phyloP scores from a whole-genome alignment of 2,888 invertebrate genomes.

The Plusia festucae region DNA sequence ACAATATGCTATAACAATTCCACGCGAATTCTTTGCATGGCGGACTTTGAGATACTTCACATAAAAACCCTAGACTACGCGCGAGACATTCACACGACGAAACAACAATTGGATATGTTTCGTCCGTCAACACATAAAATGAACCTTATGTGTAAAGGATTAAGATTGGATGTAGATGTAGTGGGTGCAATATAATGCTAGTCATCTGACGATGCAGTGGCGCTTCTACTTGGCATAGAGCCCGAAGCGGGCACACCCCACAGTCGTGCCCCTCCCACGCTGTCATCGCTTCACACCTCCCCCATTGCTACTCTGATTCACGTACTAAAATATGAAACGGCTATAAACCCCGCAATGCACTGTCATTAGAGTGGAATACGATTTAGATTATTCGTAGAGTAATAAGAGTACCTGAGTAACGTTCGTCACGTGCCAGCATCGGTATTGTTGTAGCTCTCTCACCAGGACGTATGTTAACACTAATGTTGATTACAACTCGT shows the following conservation, averaged over 20 bases:
- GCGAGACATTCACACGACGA: constrained; percentile 80
- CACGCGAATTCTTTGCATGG: constrained; percentile 70
- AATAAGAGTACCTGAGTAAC: constrained; percentile 61
- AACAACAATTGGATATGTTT: constrained; percentile 62
- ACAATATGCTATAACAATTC: constrained; percentile 68
- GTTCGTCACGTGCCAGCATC: constrained; percentile 56
- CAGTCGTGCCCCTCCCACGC: constrained; percentile 74
- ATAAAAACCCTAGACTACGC: constrained; percentile 83
- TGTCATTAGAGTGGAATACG: constrained; percentile 57
- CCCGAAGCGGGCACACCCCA: constrained; percentile 79
- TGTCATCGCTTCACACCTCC: constrained; percentile 74
- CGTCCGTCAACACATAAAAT: constrained; percentile 56
- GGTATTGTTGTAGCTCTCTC: constrained; percentile 52
- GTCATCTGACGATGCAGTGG: constrained; percentile 81
- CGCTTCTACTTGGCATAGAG: constrained; percentile 85
- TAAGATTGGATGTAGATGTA: constrained; percentile 59
- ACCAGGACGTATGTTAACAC: constrained; percentile 50
- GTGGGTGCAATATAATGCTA: constrained; percentile 61
- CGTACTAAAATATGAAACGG: constrained; percentile 71
- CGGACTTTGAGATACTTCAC: constrained; percentile 80
- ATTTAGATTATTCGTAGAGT: constrained; percentile 59
- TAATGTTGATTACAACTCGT: constrained; percentile 7
- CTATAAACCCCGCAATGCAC: constrained; percentile 75
- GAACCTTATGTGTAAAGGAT: constrained; percentile 64
- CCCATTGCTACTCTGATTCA: constrained; percentile 76